Percentiles rank a stretch among this genome's conserved stretches.
phyloP scores from a whole-genome alignment of 2,797 vertebrate species.

The Clangula hyemalis region DNA sequence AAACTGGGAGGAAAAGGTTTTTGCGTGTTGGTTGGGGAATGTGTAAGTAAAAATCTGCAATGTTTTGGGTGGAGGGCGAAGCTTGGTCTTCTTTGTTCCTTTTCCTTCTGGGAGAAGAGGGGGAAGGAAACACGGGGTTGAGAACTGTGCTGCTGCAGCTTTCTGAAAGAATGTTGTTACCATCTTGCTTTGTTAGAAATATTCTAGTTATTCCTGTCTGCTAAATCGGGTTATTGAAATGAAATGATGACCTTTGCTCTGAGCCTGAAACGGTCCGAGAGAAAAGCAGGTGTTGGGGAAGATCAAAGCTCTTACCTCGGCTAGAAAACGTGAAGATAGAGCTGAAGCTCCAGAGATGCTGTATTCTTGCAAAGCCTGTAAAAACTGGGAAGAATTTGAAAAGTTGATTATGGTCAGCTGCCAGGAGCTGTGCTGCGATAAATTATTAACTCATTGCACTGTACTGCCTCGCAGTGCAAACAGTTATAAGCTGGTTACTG shows the following conservation, averaged over 20 bases:
- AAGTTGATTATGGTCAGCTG: constrained; percentile 51
- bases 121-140: background rate
- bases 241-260: constrained; percentile 13
- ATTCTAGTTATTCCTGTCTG: constrained; percentile 3
- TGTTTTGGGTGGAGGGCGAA: background rate
- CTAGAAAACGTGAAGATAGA: background rate
- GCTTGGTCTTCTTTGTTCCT: background rate
- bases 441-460: constrained; percentile 69
- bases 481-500: constrained; percentile 55
- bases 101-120: background rate
- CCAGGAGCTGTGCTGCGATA: constrained; percentile 45
- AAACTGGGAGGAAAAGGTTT: background rate
- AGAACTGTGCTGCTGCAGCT: background rate
- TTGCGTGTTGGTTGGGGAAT: background rate
- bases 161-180: constrained; percentile 21
- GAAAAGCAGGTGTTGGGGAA: constrained; percentile 20
- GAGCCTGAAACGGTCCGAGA: background rate
- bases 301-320: background rate
- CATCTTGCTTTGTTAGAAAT: constrained; percentile 37
- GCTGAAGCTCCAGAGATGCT: background rate
- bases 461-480: constrained; percentile 53
- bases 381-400: constrained; percentile 38
- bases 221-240: constrained; percentile 45
- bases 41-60: background rate
- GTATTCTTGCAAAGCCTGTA: background rate